Evolutionary conservation across 1,140 invertebrate genomes (phyloP).

Genomic region (Maconellicoccus hirsutus): DNA sequence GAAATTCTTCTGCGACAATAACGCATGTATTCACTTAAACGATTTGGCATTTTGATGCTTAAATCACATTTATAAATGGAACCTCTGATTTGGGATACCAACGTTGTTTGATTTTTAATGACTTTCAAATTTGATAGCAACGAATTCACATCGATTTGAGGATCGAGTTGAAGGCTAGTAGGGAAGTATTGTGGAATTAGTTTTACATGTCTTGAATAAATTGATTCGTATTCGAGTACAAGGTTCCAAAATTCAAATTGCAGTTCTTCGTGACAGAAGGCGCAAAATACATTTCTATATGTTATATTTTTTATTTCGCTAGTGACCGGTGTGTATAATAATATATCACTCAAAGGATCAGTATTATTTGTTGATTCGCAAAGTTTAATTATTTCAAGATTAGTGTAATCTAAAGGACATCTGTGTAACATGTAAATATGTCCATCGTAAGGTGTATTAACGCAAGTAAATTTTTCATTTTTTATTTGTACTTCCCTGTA

Average conservation of each 20-base stretch:
- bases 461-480: not conserved
- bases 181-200: too few relatives aligned
- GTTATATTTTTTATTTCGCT: slow-evolving; percentile 37
- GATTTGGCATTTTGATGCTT: too few relatives aligned
- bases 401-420: not conserved
- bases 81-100: too few relatives aligned
- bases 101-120: too few relatives aligned
- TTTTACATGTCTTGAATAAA: too few relatives aligned
- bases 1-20: too few relatives aligned
- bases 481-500: not conserved
- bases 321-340: slow-evolving; percentile 35
- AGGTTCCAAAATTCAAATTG: slow-evolving; percentile 7
- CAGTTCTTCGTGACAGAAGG: slow-evolving; percentile 40
- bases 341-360: not conserved
- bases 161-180: too few relatives aligned
- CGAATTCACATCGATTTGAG: too few relatives aligned
- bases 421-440: not conserved
- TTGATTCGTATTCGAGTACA: not conserved
- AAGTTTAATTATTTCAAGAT: not conserved
- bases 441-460: not conserved
- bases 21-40: too few relatives aligned
- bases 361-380: not conserved
- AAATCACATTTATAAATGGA: too few relatives aligned
- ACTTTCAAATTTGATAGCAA: too few relatives aligned
- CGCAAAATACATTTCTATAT: slow-evolving; percentile 45